Evolutionary conservation across 2,797 vertebrate genomes (phyloP), one percentile per base, ranked within the genome.

Genomic region (Peromyscus aztecus): DNA sequence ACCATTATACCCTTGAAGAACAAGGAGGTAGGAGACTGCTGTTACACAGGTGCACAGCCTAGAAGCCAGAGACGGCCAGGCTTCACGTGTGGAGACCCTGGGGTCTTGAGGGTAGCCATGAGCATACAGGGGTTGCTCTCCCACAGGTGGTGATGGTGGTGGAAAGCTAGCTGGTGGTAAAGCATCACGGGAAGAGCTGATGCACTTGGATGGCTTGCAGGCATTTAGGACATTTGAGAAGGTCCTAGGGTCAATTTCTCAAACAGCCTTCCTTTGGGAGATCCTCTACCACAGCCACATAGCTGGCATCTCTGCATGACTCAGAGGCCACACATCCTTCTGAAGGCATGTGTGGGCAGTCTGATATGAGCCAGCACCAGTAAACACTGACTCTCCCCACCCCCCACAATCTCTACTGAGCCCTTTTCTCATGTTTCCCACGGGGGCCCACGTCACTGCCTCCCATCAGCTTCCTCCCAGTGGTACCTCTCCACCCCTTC

Each of bases 401-500:
- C 14, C 49, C 12, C 49, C 49, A 13, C 52, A 55, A 4, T 16
- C 13, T 94, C 52, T 19, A 19, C 23, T 27, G 24, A 24, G 23
- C 16, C 3, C 24, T 43, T 76, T 75, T 21, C 73, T 37, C 19
- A 0, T 1, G 16, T 17, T 61, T 55, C 49, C 31, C 14, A 4
- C 0, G 2, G 23, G 21, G 67, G 21, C 21, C 4, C 0, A 2
- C 11, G 10, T 19, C 37, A 4, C 31, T 1, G 17, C 5, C 6
- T 17, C 65, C 19, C 8, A 12, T n/a, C 37, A 3, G 10, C 57
- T 34, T 59, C 61, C 17, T 40, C 46, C 24, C 13, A 16, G 37
- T 3, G 13, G 8, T 19, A 11, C 31, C 3, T 78, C 17, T 3
- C 29, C 4, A 17, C 1, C 2, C 2, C 11, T 31, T 2, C 59